A percentile compares a stretch with the other conserved stretches of the same genome.
Conservation (phyloP, 2,797 vertebrate genomes). For the Capromys pilorides region DNA sequence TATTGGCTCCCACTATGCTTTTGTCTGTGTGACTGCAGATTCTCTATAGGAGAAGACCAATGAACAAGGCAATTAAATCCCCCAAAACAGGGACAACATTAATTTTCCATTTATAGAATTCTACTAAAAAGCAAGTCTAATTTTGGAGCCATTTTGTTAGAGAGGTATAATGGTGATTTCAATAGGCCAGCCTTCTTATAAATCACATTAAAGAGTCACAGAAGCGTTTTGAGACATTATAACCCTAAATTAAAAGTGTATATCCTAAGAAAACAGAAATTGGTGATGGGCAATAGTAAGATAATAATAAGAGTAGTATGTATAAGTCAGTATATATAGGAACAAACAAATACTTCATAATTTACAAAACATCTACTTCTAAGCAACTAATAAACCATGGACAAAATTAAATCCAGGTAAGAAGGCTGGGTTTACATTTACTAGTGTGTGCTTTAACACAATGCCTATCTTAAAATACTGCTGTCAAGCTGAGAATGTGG, state of each 20-base stretch:
- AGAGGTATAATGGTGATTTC: conserved; percentile 54
- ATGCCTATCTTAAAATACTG: conserved; percentile 50
- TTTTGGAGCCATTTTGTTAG: conserved; percentile 48
- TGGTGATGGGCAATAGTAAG: neutral
- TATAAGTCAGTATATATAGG: neutral
- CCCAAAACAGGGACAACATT: neutral
- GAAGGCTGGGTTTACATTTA: conserved; percentile 6
- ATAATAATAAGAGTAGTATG: neutral
- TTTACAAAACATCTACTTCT: conserved; percentile 55
- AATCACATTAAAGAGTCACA: conserved; percentile 62
- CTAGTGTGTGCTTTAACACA: conserved; percentile 40
- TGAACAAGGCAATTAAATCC: conserved; percentile 45
- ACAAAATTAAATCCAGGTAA: conserved; percentile 27
- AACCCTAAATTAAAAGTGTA: conserved; percentile 39
- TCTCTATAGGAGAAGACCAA: neutral
- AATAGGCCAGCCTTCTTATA: conserved; percentile 32
- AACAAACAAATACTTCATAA: neutral
- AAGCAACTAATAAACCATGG: conserved; percentile 55
- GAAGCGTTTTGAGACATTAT: conserved; percentile 46
- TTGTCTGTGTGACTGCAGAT: neutral
- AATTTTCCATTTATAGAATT: conserved; percentile 47
- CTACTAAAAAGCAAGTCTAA: conserved; percentile 47
- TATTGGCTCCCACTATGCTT: neutral
- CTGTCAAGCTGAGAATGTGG: neutral
- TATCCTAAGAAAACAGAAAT: conserved; percentile 53